Base-by-base conservation (phyloP, 2,888 invertebrate species). In the Tipula unca region DNA sequence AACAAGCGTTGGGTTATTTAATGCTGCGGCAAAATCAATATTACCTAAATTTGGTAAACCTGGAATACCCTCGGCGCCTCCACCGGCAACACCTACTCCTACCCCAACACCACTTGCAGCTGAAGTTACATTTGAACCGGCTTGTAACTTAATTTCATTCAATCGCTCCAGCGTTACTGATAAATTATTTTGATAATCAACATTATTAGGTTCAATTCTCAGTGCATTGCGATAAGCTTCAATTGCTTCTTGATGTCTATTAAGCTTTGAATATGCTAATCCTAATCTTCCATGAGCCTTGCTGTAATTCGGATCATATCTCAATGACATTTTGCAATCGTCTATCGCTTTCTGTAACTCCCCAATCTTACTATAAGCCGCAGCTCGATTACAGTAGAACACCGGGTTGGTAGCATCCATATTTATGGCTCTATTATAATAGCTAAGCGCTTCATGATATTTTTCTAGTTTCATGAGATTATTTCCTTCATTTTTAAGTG, bases 381-480 rank as follows among this genome's bases (percentile, higher is more conserved):
- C 99, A 84, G 99, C 99, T 87, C 99, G 94, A 90, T 99, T 99
- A 90, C 99, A 98, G 90, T 96, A 99, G 91, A 96, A 99, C 36
- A 99, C 97, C 0, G 99, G 95, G 92, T 99, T 99, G 87, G 93
- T 93, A 29, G 95, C 94, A 90, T 98, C 97, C 86, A 97, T 91
- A 88, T 94, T 93, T 87, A 99, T 97, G 13, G 99, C 99, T 86
- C 85, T 86, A 87, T 96, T 94, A 90, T 99, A 99, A 88, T 94
- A 94, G 14, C 94, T 93, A 42, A 98, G 91, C 14, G 99, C 99
- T 89, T 97, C 97, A 29, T 93, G 92, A 89, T 93, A 94, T 88
- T 95, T 94, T 86, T 96, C 95, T 39, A 93, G 93, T 90, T 96
- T 97, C 97, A 99, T 98, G n/a, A 96, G 92, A 84, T 94, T 93